Evolutionary conservation across 2,797 vertebrate genomes (phyloP).

Genomic region (Helostoma temminkii): DNA sequence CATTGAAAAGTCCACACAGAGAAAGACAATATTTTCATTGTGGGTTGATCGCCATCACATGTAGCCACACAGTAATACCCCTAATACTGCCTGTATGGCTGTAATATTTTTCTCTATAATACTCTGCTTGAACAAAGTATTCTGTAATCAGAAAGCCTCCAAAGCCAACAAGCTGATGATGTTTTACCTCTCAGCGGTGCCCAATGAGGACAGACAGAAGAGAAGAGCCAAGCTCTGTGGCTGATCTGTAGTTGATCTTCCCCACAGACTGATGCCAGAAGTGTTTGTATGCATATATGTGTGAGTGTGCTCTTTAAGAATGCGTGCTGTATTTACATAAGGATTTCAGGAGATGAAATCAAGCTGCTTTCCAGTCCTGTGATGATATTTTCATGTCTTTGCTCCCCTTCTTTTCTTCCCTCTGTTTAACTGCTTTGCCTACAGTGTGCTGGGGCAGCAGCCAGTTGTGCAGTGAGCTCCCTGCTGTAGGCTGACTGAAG

Average conservation of each 20-base stretch:
- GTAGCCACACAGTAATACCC: slow-evolving; percentile 32
- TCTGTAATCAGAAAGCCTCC: slow-evolving; percentile 50
- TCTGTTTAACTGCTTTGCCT: slow-evolving; percentile 46
- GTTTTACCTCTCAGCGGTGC: slow-evolving; percentile 51
- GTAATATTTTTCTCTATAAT: slow-evolving; percentile 37
- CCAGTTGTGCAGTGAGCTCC: slow-evolving; percentile 53
- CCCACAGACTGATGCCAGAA: slow-evolving; percentile 65
- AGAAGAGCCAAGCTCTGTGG: slow-evolving; percentile 54
- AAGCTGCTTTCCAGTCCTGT: slow-evolving; percentile 63
- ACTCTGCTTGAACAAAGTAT: slow-evolving; percentile 50
- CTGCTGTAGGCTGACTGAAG: slow-evolving; percentile 62
- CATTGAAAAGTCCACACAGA: slow-evolving; percentile 41
- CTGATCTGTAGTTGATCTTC: slow-evolving; percentile 63
- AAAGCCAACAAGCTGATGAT: slow-evolving; percentile 53
- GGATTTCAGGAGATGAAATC: slow-evolving; percentile 58
- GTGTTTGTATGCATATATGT: slow-evolving; percentile 40
- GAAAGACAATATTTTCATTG: slow-evolving; percentile 54
- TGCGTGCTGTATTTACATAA: slow-evolving; percentile 68
- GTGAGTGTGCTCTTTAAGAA: slow-evolving; percentile 24
- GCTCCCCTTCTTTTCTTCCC: slow-evolving; percentile 52
- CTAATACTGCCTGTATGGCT: slow-evolving; percentile 32
- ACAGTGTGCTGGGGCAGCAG: slow-evolving; percentile 51
- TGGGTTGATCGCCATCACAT: slow-evolving; percentile 46
- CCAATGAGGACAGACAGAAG: slow-evolving; percentile 42
- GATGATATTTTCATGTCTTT: slow-evolving; percentile 71